Conservation (phyloP, 2,113 vertebrate genomes). For the Cnemophilus loriae region DNA sequence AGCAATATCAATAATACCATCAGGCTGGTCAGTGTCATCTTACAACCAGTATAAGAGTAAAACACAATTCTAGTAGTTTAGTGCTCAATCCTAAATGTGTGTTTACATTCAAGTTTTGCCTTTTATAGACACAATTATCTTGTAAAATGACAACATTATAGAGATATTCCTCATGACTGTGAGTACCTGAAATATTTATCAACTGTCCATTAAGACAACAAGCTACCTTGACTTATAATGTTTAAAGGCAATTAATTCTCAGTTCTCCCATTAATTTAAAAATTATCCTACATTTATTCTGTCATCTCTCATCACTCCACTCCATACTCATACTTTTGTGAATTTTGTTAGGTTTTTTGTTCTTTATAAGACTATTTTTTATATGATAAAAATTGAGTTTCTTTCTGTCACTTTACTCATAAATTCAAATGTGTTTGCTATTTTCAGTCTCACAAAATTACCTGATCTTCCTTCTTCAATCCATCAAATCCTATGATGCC, state of each 20-base stretch:
- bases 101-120: not conserved
- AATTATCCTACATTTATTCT: not conserved
- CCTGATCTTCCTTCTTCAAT: not conserved
- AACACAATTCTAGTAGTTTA: not conserved
- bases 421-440: not conserved
- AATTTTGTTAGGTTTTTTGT: not conserved
- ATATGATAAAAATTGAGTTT: not conserved
- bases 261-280: not conserved
- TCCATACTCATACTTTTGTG: not conserved
- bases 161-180: not conserved
- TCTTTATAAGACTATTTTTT: not conserved
- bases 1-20: not conserved
- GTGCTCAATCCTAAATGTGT: not conserved
- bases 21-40: not conserved
- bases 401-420: not conserved
- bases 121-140: not conserved
- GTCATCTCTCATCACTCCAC: not conserved
- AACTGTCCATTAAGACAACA: not conserved
- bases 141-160: not conserved
- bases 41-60: not conserved
- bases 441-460: not conserved
- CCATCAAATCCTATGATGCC: not conserved
- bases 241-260: not conserved
- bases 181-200: not conserved
- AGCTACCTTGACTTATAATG: not conserved